Evolutionary conservation across 2,113 vertebrate species (phyloP).

Genomic region (Ramphastos sulfuratus): DNA sequence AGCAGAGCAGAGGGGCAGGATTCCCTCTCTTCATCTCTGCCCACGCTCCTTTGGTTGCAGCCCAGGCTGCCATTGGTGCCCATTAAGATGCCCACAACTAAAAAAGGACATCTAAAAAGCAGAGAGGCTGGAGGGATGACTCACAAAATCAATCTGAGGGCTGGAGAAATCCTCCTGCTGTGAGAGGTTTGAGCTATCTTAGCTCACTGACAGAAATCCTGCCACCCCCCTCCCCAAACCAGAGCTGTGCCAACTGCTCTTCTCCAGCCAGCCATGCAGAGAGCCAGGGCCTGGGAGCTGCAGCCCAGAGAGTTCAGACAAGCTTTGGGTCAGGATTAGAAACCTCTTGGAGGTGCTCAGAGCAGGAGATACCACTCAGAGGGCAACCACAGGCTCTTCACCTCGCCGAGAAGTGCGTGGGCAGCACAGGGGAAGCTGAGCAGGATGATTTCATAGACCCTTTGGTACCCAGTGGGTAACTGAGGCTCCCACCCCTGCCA

Average conservation of each 20-base stretch:
- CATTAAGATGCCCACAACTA: not conserved
- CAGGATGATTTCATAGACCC: accelerated
- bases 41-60: no score
- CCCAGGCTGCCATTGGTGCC: no score
- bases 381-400: not conserved
- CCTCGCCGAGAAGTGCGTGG: accelerated
- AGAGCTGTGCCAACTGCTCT: not conserved
- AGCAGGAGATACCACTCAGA: not conserved
- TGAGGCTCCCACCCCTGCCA: not conserved
- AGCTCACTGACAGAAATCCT: not conserved
- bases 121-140: not conserved
- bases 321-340: not conserved
- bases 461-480: not conserved
- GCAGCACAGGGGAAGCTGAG: not conserved
- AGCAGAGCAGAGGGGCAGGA: no score
- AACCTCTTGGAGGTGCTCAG: not conserved
- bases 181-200: not conserved
- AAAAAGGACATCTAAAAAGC: not conserved
- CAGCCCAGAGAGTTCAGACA: not conserved
- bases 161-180: not conserved
- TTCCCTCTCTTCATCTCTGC: no score
- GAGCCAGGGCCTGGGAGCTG: not conserved
- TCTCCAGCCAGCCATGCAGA: not conserved
- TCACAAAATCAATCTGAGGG: not conserved
- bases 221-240: not conserved